Percentiles rank a stretch among this genome's conserved stretches.
Evolutionary conservation across 2,113 vertebrate species (phyloP).

Genomic region (Oryzias celebensis): DNA sequence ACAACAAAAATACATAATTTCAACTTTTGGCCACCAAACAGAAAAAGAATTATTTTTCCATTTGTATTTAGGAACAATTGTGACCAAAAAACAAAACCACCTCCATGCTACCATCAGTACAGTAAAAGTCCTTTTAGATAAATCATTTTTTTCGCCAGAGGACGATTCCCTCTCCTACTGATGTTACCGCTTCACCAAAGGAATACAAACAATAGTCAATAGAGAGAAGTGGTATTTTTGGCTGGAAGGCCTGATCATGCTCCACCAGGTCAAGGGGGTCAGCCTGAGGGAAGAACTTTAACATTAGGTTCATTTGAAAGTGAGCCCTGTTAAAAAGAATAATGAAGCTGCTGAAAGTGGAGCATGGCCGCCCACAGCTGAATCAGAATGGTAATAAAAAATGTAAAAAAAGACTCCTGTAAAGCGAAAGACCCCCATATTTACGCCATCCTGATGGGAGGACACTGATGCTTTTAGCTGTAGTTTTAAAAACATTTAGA

Average conservation of each 20-base stretch:
- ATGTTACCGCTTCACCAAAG: no score
- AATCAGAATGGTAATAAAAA: slow-evolving; percentile 8
- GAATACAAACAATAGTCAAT: no score
- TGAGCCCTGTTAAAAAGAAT: not conserved
- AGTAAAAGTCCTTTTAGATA: no score
- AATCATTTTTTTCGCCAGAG: no score
- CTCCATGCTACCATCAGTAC: no score
- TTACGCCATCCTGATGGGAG: slow-evolving; percentile 50
- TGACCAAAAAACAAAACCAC: not conserved
- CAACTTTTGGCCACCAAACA: not conserved
- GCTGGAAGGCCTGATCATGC: no score
- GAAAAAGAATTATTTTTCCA: not conserved
- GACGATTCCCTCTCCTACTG: no score
- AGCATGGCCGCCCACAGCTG: not conserved
- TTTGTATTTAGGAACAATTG: no score
- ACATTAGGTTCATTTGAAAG: not conserved
- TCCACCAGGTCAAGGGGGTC: no score
- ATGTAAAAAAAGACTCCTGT: not conserved
- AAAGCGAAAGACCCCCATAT: not conserved
- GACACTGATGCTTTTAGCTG: slow-evolving; percentile 47
- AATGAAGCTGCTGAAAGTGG: not conserved
- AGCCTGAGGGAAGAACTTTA: no score
- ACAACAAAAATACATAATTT: slow-evolving; percentile 16
- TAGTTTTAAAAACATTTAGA: slow-evolving; percentile 37
- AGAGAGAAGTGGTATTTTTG: no score